phyloP scores from a whole-genome alignment of 2,888 invertebrate species.

The Scaeva pyrastri region DNA sequence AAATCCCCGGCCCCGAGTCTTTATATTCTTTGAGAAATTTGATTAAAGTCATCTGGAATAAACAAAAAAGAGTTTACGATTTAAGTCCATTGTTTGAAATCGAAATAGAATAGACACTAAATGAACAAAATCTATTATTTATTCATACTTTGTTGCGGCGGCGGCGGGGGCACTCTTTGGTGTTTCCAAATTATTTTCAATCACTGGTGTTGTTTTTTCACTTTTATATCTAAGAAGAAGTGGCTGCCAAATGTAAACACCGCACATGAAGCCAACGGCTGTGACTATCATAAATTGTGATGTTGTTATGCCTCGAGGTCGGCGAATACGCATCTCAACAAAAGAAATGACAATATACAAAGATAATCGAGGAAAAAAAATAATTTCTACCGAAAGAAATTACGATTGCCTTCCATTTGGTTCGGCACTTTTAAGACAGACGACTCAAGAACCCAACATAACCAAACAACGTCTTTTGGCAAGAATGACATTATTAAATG shows the following conservation, averaged over 20 bases:
- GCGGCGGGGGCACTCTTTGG: constrained; percentile 4
- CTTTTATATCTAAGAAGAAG: constrained; percentile 80
- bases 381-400: neutral
- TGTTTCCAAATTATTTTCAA: constrained; percentile 9
- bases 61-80: neutral
- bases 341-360: neutral
- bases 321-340: constrained; percentile 82
- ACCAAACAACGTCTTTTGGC: neutral
- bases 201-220: constrained; percentile 59
- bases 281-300: constrained; percentile 83
- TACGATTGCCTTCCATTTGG: neutral
- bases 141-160: constrained; percentile 40
- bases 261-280: constrained; percentile 82
- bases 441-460: neutral
- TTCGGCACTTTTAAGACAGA: neutral
- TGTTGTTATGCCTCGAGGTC: constrained; percentile 82
- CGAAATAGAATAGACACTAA: neutral
- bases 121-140: neutral
- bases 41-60: constrained; percentile 81
- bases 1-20: constrained; percentile 79
- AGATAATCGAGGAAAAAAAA: neutral
- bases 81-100: no score
- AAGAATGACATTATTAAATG: constrained; percentile 18
- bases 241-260: constrained; percentile 84
- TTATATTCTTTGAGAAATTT: constrained; percentile 78